Base-by-base conservation (phyloP, 2,888 invertebrate species). In the Rhopalosiphum nymphaeae region DNA sequence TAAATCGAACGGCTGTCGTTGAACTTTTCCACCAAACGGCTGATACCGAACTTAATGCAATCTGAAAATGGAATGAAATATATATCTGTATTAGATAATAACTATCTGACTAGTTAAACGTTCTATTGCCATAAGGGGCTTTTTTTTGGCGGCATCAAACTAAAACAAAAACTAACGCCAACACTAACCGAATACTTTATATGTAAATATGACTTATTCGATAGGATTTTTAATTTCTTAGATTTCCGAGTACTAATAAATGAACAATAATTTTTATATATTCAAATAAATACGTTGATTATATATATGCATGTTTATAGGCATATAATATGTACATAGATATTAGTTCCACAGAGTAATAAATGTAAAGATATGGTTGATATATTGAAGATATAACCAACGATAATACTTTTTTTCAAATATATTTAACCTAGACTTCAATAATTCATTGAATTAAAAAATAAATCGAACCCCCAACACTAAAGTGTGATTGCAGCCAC, bases 41-140 rank as follows among this genome's bases (percentile, higher is more conserved):
- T 98, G 95, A 98, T 97, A 94, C 98, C 98, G 95, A 98, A 98
- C 95, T 98, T 98, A 95, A 98, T 97, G 96, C 97, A 97, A 95
- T 98, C 98, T 98, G 67, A 3, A 78, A 78, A 78, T 9, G 21
- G 36, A 78, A 78, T 9, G 21, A 78, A 78, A 78, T 21, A 78
- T 42, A 21, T 9, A 21, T 78, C 1, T 36, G 36, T 78, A 78
- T 36, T 78, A 25, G 0, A 46, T 9, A 36, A 36, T 36, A 78
- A 78, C 36, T 78, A 36, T 2, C 36, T 36, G 21, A 21, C 36
- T 21, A 7, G 2, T 21, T 21, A 67, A 67, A 29, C 11, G 11
- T 61, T 29, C 13, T 53, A 53, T 46, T 7, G 9, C 49, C 1
- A 11, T 49, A 13, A 49, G 49, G 49, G 5, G 0, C 16, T 78